Conservation (phyloP, 2,797 vertebrate species). For the Phylloscopus collybita region DNA sequence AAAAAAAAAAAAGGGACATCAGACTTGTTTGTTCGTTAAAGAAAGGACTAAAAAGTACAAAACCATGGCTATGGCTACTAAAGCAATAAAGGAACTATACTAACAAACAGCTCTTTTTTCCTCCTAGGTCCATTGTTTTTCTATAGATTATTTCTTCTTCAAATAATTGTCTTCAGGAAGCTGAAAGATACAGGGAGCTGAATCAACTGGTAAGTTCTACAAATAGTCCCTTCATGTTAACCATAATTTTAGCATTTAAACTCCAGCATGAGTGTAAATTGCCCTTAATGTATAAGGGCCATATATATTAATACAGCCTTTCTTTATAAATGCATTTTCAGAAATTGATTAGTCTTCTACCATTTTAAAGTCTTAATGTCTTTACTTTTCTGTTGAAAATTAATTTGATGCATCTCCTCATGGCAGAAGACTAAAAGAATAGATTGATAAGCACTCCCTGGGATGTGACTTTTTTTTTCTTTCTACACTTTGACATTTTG, state of each 20-base stretch:
- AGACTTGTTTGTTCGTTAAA: neutral
- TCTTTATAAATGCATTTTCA: neutral
- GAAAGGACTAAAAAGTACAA: neutral
- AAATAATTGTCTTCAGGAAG: neutral
- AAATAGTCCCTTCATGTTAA: neutral
- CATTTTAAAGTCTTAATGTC: neutral
- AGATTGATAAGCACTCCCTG: neutral
- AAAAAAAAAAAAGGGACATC: neutral
- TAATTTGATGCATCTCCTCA: neutral
- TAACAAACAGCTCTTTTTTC: neutral
- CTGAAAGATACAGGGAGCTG: rapidly evolving
- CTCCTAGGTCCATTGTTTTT: neutral
- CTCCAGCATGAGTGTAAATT: neutral
- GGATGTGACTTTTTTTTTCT: neutral
- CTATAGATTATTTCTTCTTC: neutral
- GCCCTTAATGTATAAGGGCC: neutral
- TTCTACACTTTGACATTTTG: neutral
- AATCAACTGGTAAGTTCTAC: neutral
- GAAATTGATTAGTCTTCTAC: neutral
- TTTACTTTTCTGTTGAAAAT: neutral
- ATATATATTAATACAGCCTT: neutral
- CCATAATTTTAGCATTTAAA: neutral
- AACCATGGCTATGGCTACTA: neutral
- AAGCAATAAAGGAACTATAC: neutral
- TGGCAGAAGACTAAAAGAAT: neutral